Base-by-base conservation (phyloP, 1,140 invertebrate species). In the Drosophila orosa region DNA sequence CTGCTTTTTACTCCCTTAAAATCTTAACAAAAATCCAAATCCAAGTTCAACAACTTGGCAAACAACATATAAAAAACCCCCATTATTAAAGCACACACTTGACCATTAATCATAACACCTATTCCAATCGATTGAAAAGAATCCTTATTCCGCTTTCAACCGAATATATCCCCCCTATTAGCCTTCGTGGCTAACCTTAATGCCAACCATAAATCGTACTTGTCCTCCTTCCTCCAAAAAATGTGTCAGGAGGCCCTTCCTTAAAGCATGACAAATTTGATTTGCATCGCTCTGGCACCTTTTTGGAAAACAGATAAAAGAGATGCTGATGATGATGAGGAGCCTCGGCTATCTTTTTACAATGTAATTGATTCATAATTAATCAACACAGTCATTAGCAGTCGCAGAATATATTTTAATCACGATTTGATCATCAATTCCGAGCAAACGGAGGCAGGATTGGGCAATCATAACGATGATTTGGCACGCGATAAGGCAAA, bases 341-440 rank as follows among this genome's bases (percentile, higher is more conserved):
- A 15, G 29, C 17, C 29, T 31, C 19, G 29, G 31, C 42, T 48
- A 61, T 54, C 55, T 78, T 87, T 86, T 89, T 78, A 78, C 80
- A 89, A 62, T 80, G 84, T 89, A 89, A 89, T 89, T 89, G 84
- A 89, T 89, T 84, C 80, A 89, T 84, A 89, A 89, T 89, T 89
- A 89, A 90, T 89, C 85, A 89, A 71, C 77, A 61, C 56, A 90
- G 71, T 80, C 85, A 87, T 87, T 87, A 87, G 76, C 59, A 59
- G 24, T n/a, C 13, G 54, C 37, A 22, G 24, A 80, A 90, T 81
- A 87, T 85, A 82, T 89, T 91, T 85, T 89, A 85, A 90, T 90
- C 89, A 90, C 84, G 71, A 72, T 90, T 77, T 85, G 80, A 90
- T 90, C 89, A 90, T 90, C 90, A 91, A 90, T 90, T 79, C 55